Evolutionary conservation across 2,113 vertebrate species (phyloP), one percentile per base, ranked within the genome.

Genomic region (Aldabrachelys gigantea): DNA sequence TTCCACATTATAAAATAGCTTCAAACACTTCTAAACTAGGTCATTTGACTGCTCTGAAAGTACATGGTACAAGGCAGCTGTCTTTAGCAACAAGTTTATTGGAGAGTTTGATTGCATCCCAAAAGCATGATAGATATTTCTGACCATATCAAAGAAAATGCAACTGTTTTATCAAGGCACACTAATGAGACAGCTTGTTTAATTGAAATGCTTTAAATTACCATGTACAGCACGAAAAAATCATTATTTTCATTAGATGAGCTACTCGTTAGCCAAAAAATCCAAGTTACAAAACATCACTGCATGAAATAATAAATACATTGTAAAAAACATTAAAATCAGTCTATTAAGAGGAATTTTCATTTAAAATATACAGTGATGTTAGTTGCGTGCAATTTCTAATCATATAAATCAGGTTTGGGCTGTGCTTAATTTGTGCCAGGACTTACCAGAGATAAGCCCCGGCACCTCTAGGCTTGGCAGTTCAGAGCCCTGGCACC

Each of bases 161-260:
- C 95, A 97, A 91, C 94, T 95, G 80, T 84, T 86, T 97, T 97
- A 98, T 97, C 97, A 96, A 97, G 97, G 94, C 97, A 83, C 91
- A 97, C 95, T 97, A 97, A 98, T 98, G 97, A 98, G 97, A 96
- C 72, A 88, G 97, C 97, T 98, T 98, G 97, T 98, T 98, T 98
- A 97, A 98, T 95, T 97, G 97, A 98, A 98, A 96, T 97, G 88
- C 80, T 98, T 97, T 98, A 97, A 98, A 95, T 98, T 97, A 96
- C 96, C 93, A 95, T 97, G 96, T 98, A 97, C 85, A 97, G 95
- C 97, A 98, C 98, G 89, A 98, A 98, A 98, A 98, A 98, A 98
- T 97, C 87, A 97, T 98, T 98, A 96, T 98, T 98, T 98, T 98
- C 95, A 98, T 97, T 97, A 97, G 97, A 94, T 91, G 96, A 98